These are phyloP conservation scores for Aphidoletes aphidimyza DNA, from an alignment of 2,888 invertebrate genomes.

Conservation along the genomic window DNA sequence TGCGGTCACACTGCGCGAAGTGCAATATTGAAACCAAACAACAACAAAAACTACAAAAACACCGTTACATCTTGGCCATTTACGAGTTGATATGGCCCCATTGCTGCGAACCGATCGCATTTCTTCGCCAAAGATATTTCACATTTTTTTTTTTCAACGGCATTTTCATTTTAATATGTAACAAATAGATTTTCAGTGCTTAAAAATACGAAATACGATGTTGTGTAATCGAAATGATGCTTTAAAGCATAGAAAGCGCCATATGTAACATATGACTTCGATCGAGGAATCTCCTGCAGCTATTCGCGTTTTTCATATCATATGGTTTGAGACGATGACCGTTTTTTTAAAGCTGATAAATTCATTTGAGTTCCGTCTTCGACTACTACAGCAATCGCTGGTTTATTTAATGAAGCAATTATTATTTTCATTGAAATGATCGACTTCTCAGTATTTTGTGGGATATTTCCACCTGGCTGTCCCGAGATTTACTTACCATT, in stretches of 20 bases:
- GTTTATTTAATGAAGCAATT: constrained; percentile 50
- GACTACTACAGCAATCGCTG: neutral
- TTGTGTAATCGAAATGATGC: constrained; percentile 10
- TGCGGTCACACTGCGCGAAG: constrained; percentile 24
- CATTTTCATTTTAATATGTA: constrained; percentile 13
- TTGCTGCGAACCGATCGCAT: neutral
- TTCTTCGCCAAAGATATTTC: constrained; percentile 6
- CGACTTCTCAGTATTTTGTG: too few species aligned
- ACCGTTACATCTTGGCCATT: neutral
- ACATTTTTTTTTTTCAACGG: neutral
- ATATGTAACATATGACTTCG: neutral
- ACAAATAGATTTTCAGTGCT: neutral
- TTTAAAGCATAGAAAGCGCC: neutral
- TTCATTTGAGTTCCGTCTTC: constrained; percentile 45
- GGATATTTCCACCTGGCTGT: too few species aligned
- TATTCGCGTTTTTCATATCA: constrained; percentile 9
- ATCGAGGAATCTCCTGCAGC: constrained; percentile 41
- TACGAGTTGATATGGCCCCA: neutral
- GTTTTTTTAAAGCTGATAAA: neutral
- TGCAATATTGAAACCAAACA: neutral
- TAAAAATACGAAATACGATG: neutral
- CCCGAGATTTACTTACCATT: neutral
- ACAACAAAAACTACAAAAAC: neutral
- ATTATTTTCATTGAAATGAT: too few species aligned
- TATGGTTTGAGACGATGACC: constrained; percentile 17